Conservation (phyloP, 1,140 invertebrate species). For the Zaprionus capensis region DNA sequence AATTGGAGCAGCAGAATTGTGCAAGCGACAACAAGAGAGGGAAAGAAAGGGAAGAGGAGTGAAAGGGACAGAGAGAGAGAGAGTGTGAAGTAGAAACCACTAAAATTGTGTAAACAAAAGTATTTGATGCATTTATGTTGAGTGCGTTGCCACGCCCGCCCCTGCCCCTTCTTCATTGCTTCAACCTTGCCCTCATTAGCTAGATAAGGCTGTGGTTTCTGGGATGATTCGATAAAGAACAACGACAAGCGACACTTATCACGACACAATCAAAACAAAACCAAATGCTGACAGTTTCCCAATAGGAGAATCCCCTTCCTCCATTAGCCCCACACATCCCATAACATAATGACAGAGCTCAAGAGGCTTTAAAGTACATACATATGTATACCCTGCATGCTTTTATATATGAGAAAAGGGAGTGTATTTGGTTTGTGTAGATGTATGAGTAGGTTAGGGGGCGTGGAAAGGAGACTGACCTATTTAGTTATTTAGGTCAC, state of each 20-base stretch:
- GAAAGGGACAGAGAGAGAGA: neutral
- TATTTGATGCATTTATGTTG: conserved; percentile 45
- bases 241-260: conserved; percentile 65
- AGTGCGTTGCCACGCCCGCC: conserved; percentile 41
- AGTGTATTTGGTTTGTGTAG: neutral
- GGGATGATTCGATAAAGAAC: conserved; percentile 69
- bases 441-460: neutral
- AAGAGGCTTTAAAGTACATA: conserved; percentile 10
- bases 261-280: conserved; percentile 68
- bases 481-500: too few species aligned
- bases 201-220: conserved; percentile 31
- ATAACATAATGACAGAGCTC: conserved; percentile 15
- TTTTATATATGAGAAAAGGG: neutral
- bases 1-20: conserved; percentile 13
- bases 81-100: neutral
- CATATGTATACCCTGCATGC: neutral
- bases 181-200: conserved; percentile 76
- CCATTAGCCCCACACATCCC: neutral
- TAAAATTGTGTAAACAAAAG: conserved; percentile 41
- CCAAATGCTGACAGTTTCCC: conserved; percentile 33
- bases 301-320: conserved; percentile 8
- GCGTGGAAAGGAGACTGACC: too few species aligned
- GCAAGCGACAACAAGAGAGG: neutral
- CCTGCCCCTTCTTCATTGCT: conserved; percentile 28
- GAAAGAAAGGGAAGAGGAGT: neutral